Base-by-base conservation (phyloP, 2,797 vertebrate genomes). In the Amblyopsis hoosieri region DNA sequence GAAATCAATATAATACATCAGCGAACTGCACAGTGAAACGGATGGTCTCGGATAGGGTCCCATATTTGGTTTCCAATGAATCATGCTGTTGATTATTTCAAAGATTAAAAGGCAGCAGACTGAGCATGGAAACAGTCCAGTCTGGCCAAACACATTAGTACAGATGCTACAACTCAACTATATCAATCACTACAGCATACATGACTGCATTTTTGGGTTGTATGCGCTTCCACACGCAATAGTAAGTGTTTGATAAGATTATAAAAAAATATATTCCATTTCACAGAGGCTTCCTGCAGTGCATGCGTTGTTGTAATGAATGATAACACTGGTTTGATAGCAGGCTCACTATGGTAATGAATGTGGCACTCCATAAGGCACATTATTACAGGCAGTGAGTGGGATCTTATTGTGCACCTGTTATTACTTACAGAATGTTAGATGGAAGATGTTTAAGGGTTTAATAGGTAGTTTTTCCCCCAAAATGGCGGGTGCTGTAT, bases 1-100 rank as follows among this genome's bases (percentile, higher is more conserved):
- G 71, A 80, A 79, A 85, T 91, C 89, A 31, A 90, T 91, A 83
- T 70, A 56, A 76, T 85, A 87, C 71, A 90, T 90, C 87, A 89
- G 78, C 80, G 69, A 73, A 83, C 70, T 81, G 77, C 80, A 73
- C 80, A 72, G 76, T 85, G 83, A 83, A 85, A 85, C 82, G 71
- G 83, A 91, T 87, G 72, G 61, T 70, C 75, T 75, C 80, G 65
- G 81, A 83, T 80, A 83, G 78, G 72, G 79, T 84, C 85, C 76
- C 55, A 78, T 85, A 89, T 85, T 85, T 85, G 71, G 67, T 76
- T 86, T 78, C 57, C 77, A 80, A 86, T 83, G 77, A 85, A 89
- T 83, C 67, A 78, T n/a, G 15, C 17, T 14, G 61, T 77, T 87
- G 69, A 85, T 85, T 82, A 74, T 73, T 80, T 87, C 79, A 75